Conservation (phyloP, 2,888 invertebrate genomes). For the Oscheius myriophilus region DNA sequence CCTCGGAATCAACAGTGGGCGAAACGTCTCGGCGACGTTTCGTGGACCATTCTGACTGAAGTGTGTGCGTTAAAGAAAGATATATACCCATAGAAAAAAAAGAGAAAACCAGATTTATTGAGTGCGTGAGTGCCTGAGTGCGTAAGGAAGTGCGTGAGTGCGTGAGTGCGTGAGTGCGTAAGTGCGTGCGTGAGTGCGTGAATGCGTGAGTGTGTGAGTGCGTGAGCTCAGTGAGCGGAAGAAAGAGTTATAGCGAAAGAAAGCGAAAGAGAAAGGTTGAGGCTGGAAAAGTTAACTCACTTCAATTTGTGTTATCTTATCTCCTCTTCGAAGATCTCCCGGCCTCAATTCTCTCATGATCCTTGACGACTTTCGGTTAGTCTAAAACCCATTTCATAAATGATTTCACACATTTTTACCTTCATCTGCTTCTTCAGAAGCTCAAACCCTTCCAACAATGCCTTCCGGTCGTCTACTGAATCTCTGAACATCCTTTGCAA, state of each 20-base stretch:
- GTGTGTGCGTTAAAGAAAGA: too few species aligned
- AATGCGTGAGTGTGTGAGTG: too few species aligned
- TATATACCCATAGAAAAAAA: too few species aligned
- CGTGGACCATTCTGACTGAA: conserved; percentile 64
- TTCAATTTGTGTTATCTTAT: conserved; percentile 56
- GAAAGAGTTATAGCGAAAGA: too few species aligned
- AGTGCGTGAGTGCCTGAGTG: too few species aligned
- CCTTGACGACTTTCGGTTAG: conserved; percentile 1
- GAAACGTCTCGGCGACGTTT: conserved; percentile 57
- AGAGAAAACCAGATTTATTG: too few species aligned
- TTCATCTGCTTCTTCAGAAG: conserved; percentile 56
- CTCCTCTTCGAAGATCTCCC: conserved; percentile 42
- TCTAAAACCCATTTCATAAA: conserved; percentile 2
- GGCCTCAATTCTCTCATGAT: conserved; percentile 25
- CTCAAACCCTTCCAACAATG: conserved; percentile 62
- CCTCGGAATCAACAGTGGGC: conserved; percentile 20
- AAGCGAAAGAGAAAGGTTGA: not conserved
- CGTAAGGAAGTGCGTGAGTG: too few species aligned
- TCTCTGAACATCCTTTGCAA: conserved; percentile 69
- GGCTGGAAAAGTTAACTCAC: conserved; percentile 9
- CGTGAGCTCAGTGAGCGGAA: too few species aligned
- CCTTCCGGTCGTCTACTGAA: conserved; percentile 65
- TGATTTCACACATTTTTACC: conserved; percentile 13
- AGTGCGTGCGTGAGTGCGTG: too few species aligned
- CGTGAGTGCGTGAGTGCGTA: too few species aligned